Evolutionary conservation across 2,113 vertebrate species (phyloP), one percentile per base, ranked within the genome.

Genomic region (Bombycilla garrulus): DNA sequence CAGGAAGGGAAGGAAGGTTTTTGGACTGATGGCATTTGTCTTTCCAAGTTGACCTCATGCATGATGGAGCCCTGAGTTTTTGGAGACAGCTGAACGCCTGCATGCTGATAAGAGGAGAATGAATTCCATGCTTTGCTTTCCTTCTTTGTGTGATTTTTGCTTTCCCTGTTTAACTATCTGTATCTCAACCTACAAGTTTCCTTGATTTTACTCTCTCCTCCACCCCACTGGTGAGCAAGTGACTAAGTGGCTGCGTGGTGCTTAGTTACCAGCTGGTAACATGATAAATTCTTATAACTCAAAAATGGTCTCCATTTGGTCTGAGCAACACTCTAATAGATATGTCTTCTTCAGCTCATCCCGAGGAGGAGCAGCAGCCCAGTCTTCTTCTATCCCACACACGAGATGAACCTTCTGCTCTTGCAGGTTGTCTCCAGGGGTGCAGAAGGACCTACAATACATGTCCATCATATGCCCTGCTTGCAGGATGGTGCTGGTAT

Each of bases 391-490:
- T 60, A 4, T 8, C 20, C 5, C 13, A 12, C 35, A 60, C 26
- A 31, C 19, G 60, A 50, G 6, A 11, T 44, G n/a, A 4, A 5
- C 3, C 4, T 60, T n/a, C 12, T 62, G 35, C 18, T 33, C 29
- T 7, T 1, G 1, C 44, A 10, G 13, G 19, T 25, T 47, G 29
- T 44, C 44, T 13, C 3, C 36, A 23, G 12, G 16, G 24, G 2
- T 24, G 1, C 22, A 38, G 29, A 58, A 81, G 10, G 2, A 2
- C 23, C 60, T 38, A 4, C 0, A 0, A 3, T 22, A 21, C 18
- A 18, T 20, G 4, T 73, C 42, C 5, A 2, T 14, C 25, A 71
- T 7, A 35, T 0, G 4, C 5, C 15, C 60, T 40, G 2, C n/a
- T 66, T 58, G 14, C 13, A 77, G 54, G 26, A 31, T 10, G 17